These are phyloP conservation scores for Synergus gifuensis DNA, from an alignment of 2,888 invertebrate species.

Conservation along the genomic window DNA sequence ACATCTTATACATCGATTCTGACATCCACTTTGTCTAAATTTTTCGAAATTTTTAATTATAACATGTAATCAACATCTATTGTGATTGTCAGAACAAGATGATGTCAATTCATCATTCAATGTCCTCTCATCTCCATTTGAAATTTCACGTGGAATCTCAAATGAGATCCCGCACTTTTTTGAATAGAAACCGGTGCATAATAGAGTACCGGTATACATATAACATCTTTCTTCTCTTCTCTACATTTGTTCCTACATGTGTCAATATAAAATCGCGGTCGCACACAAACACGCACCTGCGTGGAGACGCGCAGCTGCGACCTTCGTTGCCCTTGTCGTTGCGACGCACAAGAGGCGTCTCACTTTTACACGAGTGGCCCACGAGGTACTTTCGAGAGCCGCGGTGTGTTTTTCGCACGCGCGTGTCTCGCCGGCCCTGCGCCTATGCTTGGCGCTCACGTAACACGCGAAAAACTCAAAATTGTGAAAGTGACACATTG, in stretches of 20 bases:
- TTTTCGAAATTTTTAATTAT: no score
- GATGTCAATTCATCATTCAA: no score
- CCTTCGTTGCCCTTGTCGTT: constrained; percentile 74
- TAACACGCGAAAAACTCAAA: neutral
- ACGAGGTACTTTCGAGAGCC: constrained; percentile 33
- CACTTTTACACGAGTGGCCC: constrained; percentile 61
- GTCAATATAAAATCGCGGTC: constrained; percentile 29
- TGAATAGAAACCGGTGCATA: no score
- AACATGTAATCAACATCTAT: no score
- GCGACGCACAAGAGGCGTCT: constrained; percentile 58
- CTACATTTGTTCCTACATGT: neutral
- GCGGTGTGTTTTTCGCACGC: constrained; percentile 14
- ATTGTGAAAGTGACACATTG: constrained; percentile 28
- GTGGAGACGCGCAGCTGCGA: constrained; percentile 72
- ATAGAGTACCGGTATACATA: neutral
- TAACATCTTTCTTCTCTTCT: neutral
- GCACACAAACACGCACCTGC: constrained; percentile 66
- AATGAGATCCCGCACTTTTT: neutral
- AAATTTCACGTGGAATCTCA: neutral
- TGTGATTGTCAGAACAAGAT: no score
- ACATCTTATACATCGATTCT: no score
- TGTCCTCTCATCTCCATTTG: no score
- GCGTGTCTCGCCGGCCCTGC: constrained; percentile 9
- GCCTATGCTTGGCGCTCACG: neutral
- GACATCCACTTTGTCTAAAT: no score